Conservation (phyloP, 1,140 invertebrate genomes). For the Atta colombica region DNA sequence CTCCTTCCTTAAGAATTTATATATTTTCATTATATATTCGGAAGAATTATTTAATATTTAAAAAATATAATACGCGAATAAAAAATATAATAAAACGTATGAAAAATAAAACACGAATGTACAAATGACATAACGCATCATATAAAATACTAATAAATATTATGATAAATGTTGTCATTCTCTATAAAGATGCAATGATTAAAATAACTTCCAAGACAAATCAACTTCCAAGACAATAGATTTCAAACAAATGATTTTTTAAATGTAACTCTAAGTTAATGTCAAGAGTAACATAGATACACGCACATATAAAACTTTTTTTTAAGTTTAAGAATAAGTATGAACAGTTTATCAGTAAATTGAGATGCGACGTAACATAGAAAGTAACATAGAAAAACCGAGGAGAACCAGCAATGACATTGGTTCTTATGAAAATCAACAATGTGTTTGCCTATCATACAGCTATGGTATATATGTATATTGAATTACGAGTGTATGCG, state of each 20-base stretch:
- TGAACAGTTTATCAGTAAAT: neutral
- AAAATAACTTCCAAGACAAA: neutral
- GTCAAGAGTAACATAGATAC: neutral
- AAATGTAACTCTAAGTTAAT: no score
- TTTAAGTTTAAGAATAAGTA: conserved; percentile 43
- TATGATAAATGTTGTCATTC: neutral
- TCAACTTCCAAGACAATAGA: neutral
- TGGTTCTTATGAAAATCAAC: conserved; percentile 80
- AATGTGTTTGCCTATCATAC: conserved; percentile 58
- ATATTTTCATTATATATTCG: neutral
- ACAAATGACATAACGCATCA: neutral
- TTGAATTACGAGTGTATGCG: conserved; percentile 51
- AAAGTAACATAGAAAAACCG: conserved; percentile 25
- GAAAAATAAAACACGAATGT: neutral
- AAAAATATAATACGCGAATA: neutral
- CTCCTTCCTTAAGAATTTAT: neutral
- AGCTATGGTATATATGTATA: conserved; percentile 24
- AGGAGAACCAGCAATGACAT: conserved; percentile 44
- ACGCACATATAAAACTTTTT: conserved; percentile 12
- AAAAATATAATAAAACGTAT: no score
- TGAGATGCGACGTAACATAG: conserved; percentile 3
- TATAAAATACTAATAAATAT: neutral
- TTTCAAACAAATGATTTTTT: neutral
- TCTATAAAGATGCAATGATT: neutral
- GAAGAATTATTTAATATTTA: neutral